Evolutionary conservation across 2,113 vertebrate species (phyloP).

Genomic region (Trinectes maculatus): DNA sequence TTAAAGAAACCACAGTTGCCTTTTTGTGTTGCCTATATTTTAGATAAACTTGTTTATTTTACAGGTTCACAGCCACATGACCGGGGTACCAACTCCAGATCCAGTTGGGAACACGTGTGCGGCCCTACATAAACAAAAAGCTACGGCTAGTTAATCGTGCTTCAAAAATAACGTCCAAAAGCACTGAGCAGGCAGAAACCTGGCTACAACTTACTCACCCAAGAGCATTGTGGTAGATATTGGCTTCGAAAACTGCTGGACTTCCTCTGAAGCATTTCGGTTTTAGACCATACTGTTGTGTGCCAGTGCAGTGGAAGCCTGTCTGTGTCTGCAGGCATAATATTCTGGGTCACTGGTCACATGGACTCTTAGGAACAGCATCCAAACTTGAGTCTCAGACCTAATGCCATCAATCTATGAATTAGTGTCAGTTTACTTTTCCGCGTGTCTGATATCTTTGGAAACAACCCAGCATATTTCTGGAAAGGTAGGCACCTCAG

Average conservation of each 20-base stretch:
- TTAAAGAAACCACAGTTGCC: not conserved
- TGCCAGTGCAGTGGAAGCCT: slow-evolving; percentile 45
- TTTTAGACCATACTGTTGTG: slow-evolving; percentile 17
- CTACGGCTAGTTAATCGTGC: slow-evolving; percentile 44
- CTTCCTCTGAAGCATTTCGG: slow-evolving; percentile 48
- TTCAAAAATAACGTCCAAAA: slow-evolving; percentile 59
- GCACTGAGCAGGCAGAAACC: slow-evolving; percentile 46
- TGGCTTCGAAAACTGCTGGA: slow-evolving; percentile 52
- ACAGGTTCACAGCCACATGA: slow-evolving; percentile 41
- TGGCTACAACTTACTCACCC: slow-evolving; percentile 30
- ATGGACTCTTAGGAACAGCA: slow-evolving; percentile 21
- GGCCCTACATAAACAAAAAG: slow-evolving; percentile 42
- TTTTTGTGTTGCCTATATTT: too few species aligned
- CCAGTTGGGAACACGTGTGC: slow-evolving; percentile 17
- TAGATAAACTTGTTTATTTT: not conserved
- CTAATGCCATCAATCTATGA: slow-evolving; percentile 48
- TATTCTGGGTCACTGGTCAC: slow-evolving; percentile 54
- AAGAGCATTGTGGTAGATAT: slow-evolving; percentile 52
- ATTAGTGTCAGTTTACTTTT: slow-evolving; percentile 34
- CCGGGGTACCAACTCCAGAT: slow-evolving; percentile 2
- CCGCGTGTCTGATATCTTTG: slow-evolving; percentile 3
- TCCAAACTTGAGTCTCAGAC: slow-evolving; percentile 29
- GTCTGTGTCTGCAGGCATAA: slow-evolving; percentile 29
- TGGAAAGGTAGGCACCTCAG: not conserved
- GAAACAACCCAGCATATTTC: slow-evolving; percentile 5